phyloP scores from a whole-genome alignment of 2,797 vertebrate genomes.

The Falco novaeseelandiae region DNA sequence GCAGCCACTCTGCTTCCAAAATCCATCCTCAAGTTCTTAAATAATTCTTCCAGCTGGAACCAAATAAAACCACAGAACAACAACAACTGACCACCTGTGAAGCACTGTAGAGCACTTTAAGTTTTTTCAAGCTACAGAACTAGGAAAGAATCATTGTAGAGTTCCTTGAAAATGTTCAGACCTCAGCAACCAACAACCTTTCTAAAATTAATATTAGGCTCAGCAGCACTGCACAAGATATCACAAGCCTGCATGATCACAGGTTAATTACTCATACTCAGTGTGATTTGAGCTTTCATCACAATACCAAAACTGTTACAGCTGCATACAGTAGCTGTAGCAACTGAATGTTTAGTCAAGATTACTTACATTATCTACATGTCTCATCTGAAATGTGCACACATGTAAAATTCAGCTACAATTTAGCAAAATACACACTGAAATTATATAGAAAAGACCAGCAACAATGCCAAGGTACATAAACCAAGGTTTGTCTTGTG shows the following conservation, averaged over 20 bases:
- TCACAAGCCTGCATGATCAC: slow-evolving; percentile 9
- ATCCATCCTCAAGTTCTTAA: neutral
- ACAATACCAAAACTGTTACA: slow-evolving; percentile 3
- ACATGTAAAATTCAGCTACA: slow-evolving; percentile 23
- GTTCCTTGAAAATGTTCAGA: neutral
- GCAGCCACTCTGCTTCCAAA: neutral
- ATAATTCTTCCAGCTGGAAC: neutral
- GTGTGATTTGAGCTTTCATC: neutral
- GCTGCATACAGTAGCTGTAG: slow-evolving; percentile 14
- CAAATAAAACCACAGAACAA: neutral
- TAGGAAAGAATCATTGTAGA: neutral
- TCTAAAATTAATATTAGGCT: neutral
- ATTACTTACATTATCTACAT: neutral
- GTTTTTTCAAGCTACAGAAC: neutral
- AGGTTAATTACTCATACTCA: slow-evolving; percentile 28
- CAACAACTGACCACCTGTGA: neutral
- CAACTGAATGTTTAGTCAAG: neutral
- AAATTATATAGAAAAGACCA: slow-evolving; percentile 17
- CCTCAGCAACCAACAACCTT: neutral
- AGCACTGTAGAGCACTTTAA: neutral
- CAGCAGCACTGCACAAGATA: slow-evolving; percentile 23
- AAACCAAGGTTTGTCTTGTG: slow-evolving; percentile 25
- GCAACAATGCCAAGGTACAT: slow-evolving; percentile 33
- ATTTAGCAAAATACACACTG: neutral
- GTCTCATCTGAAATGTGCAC: neutral